These are phyloP conservation scores for Cosmia pyralina DNA, from an alignment of 2,888 invertebrate genomes.

Conservation along the genomic window DNA sequence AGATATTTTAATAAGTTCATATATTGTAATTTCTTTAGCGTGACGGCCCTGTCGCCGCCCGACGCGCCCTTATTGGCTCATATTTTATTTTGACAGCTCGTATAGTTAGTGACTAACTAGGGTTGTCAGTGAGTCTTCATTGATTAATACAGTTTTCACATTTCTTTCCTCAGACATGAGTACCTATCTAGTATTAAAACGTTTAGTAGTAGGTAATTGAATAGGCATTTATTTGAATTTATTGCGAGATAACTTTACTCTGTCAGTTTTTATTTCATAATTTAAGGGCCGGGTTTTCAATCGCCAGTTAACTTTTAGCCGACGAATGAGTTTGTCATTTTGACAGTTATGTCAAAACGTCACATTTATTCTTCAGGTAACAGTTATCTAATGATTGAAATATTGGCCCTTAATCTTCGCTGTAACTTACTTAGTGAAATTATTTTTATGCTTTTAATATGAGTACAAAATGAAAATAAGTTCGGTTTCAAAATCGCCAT, in stretches of 20 bases:
- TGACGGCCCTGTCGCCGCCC: slow-evolving; percentile 86
- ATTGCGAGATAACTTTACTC: not conserved
- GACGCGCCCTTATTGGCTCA: slow-evolving; percentile 86
- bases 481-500: not conserved
- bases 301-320: not conserved
- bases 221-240: not conserved
- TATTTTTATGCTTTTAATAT: not conserved
- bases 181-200: not conserved
- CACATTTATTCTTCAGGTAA: not conserved
- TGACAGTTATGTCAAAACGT: not conserved
- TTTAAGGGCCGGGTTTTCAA: not conserved
- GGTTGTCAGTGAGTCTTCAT: slow-evolving; percentile 68
- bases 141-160: slow-evolving; percentile 36
- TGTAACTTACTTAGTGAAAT: not conserved
- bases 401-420: not conserved
- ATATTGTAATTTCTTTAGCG: slow-evolving; percentile 83
- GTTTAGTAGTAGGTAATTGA: not conserved
- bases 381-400: not conserved
- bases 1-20: slow-evolving; percentile 89
- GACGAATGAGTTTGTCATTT: not conserved
- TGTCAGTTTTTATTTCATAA: not conserved
- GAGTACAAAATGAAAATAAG: not conserved
- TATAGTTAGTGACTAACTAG: slow-evolving; percentile 76
- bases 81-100: slow-evolving; percentile 88
- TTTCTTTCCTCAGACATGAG: not conserved